Evolutionary conservation across 2,113 vertebrate genomes (phyloP).

Genomic region (Cygnus atratus): DNA sequence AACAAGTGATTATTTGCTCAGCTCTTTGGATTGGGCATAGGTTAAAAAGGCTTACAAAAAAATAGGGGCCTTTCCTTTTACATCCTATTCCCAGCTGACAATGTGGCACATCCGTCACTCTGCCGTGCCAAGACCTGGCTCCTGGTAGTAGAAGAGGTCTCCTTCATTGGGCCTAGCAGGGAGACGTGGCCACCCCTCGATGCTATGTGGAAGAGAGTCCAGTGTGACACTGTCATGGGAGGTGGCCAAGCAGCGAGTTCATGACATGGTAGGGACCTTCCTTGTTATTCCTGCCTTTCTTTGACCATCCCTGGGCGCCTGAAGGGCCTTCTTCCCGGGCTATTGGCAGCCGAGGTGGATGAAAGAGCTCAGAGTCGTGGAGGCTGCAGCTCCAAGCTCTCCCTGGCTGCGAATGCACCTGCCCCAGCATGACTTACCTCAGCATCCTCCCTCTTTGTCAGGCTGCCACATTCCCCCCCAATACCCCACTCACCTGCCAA

Average conservation of each 20-base stretch:
- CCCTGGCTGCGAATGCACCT: neutral
- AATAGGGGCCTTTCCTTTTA: neutral
- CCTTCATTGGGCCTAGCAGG: neutral
- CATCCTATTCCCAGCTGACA: neutral
- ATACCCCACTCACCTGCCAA: neutral
- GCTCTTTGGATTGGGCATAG: neutral
- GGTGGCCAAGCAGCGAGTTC: neutral
- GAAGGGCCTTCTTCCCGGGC: neutral
- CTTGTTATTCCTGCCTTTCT: neutral
- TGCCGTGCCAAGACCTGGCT: neutral
- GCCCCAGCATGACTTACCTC: neutral
- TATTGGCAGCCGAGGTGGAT: neutral
- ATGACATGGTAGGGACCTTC: neutral
- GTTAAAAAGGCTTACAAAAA: neutral
- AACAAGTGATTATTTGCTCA: neutral
- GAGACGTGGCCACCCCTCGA: neutral
- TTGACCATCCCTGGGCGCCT: neutral
- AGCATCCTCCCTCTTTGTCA: neutral
- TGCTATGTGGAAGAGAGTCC: neutral
- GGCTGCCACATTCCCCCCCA: neutral
- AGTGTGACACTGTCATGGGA: neutral
- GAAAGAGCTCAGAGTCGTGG: neutral
- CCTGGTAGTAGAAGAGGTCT: neutral
- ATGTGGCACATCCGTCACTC: neutral
- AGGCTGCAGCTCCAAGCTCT: neutral